A percentile compares a stretch with the other conserved stretches of the same genome.
Evolutionary conservation across 2,113 vertebrate species (phyloP).

Genomic region (Eleginops maclovinus): DNA sequence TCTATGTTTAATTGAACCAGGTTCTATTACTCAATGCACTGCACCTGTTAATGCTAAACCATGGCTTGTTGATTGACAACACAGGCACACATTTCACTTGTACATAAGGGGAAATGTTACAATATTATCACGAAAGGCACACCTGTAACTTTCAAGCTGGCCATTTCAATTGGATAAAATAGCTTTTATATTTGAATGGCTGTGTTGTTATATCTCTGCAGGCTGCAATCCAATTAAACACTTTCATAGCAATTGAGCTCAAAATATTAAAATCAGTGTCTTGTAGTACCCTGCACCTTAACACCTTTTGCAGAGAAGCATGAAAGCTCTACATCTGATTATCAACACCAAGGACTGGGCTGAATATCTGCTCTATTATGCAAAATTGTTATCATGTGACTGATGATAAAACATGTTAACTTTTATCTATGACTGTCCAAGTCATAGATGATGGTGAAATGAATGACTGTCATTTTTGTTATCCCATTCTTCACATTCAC

Average conservation of each 20-base stretch:
- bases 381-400: neutral
- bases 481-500: slow-evolving; percentile 23
- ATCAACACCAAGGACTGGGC: neutral
- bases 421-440: neutral
- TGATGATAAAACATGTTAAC: neutral
- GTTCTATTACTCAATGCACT: neutral
- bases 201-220: neutral
- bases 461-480: slow-evolving; percentile 32
- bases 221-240: neutral
- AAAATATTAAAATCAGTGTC: neutral
- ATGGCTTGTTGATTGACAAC: neutral
- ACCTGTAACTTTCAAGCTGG: neutral
- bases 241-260: neutral
- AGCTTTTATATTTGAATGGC: neutral
- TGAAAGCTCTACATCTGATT: slow-evolving; percentile 52
- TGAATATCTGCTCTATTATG: neutral
- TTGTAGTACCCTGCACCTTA: slow-evolving; percentile 9
- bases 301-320: slow-evolving; percentile 10
- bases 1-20: neutral
- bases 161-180: neutral
- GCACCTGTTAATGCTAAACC: neutral
- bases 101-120: neutral
- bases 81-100: neutral
- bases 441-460: neutral
- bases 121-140: neutral